A percentile compares a stretch with the other conserved stretches of the same genome.
Evolutionary conservation across 2,113 vertebrate genomes (phyloP).

Genomic region (Calyptomena viridis): DNA sequence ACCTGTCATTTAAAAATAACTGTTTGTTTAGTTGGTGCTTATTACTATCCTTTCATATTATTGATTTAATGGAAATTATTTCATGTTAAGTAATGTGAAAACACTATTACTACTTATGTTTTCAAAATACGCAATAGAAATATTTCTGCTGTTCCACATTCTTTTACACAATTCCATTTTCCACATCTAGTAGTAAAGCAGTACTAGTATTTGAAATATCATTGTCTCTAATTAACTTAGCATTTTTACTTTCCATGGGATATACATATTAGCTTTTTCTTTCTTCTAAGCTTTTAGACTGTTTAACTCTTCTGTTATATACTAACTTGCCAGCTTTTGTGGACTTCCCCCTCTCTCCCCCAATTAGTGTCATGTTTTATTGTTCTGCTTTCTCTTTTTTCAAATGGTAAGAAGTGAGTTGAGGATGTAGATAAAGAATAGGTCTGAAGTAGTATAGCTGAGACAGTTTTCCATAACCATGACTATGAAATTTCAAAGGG

Average conservation of each 20-base stretch:
- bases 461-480: neutral
- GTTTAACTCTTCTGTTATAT: neutral
- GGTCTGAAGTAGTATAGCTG: neutral
- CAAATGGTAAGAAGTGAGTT: neutral
- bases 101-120: neutral
- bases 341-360: neutral
- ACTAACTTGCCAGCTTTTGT: neutral
- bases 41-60: neutral
- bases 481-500: neutral
- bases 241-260: neutral
- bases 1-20: neutral
- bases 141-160: neutral
- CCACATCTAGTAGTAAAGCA: neutral
- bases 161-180: neutral
- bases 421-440: neutral
- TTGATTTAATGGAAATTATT: neutral
- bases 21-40: neutral
- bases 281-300: neutral
- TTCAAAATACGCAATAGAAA: neutral
- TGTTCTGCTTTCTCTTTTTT: neutral
- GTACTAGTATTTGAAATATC: neutral
- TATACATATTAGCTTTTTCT: neutral
- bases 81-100: neutral
- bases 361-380: neutral
- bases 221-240: neutral